phyloP scores from a whole-genome alignment of 2,113 vertebrate genomes.

The Nestor notabilis region DNA sequence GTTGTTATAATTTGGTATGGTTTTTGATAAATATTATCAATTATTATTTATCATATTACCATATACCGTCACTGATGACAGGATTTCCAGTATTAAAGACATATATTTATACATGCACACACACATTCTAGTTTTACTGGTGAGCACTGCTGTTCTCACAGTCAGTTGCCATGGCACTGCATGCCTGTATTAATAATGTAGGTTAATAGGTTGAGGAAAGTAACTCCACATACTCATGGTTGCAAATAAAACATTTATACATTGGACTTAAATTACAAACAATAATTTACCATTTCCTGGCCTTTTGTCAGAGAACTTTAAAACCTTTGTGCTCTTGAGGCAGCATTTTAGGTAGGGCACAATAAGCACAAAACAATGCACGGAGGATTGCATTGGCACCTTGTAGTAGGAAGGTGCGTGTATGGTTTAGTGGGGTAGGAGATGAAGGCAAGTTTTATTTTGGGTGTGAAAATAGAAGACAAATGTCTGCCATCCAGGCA shows the following conservation, averaged over 20 bases:
- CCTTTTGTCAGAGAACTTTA: background rate
- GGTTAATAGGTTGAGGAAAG: background rate
- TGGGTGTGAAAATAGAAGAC: background rate
- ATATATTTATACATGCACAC: background rate
- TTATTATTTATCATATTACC: too few species aligned
- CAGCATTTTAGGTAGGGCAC: background rate
- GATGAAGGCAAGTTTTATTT: background rate
- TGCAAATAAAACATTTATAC: background rate
- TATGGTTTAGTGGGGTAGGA: background rate
- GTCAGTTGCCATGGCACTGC: conserved; percentile 20
- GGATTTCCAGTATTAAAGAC: background rate
- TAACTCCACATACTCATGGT: background rate
- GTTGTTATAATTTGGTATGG: background rate
- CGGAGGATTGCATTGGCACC: background rate
- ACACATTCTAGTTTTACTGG: background rate
- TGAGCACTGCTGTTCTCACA: background rate
- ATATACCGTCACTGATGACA: background rate
- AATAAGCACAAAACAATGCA: background rate
- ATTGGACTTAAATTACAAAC: background rate
- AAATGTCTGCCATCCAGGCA: background rate
- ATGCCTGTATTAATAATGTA: background rate
- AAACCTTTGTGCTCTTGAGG: background rate
- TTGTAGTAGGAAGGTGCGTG: background rate
- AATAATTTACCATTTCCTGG: background rate
- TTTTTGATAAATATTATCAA: background rate